These are phyloP conservation scores for Coremacera marginata DNA, from an alignment of 2,888 invertebrate species.

Conservation along the genomic window DNA sequence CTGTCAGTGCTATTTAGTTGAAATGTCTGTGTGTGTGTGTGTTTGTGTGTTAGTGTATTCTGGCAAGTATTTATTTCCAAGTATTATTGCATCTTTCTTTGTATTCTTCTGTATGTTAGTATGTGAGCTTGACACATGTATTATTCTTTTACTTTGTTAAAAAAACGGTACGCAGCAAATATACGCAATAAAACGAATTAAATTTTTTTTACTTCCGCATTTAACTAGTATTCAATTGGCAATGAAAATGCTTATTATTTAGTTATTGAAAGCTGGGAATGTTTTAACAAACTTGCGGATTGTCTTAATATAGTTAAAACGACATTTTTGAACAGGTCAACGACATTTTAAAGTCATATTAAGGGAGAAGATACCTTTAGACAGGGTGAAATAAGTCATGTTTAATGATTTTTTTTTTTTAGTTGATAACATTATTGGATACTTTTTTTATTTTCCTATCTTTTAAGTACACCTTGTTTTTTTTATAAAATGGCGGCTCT, in stretches of 20 bases:
- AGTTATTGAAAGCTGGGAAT: not conserved
- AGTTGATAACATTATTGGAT: no score
- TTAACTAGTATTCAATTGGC: slow-evolving; percentile 6
- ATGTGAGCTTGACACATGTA: not conserved
- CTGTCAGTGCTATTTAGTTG: slow-evolving; percentile 20
- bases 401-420: no score
- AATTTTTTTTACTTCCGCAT: not conserved
- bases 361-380: not conserved
- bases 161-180: not conserved
- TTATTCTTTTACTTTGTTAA: no score
- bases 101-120: not conserved
- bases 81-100: not conserved
- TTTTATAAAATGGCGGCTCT: no score
- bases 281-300: not conserved
- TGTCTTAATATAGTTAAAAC: not conserved
- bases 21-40: not conserved
- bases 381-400: no score
- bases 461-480: no score
- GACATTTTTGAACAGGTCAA: not conserved
- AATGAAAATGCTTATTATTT: slow-evolving; percentile 12
- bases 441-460: no score
- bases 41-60: not conserved
- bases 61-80: not conserved
- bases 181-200: not conserved
- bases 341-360: not conserved